Evolutionary conservation across 2,797 vertebrate species (phyloP), one percentile per base, ranked within the genome.

Genomic region (Paratrypauchen microcephalus): DNA sequence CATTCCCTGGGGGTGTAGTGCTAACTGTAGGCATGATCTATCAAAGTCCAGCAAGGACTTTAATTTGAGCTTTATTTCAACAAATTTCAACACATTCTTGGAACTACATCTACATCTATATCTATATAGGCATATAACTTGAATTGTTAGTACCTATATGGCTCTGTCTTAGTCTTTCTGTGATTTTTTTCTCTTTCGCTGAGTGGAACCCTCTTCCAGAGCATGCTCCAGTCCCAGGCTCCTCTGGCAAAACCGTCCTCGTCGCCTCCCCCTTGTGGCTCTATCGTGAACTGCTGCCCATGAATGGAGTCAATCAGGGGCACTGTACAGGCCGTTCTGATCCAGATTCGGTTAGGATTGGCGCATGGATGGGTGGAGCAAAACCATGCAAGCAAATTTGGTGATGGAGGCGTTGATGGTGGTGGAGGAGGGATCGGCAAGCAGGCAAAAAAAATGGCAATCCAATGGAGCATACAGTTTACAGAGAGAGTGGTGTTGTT

Each of bases 211-310:
- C 98, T 96, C 93, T 99, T 99, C 98, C 98, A 99, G 87, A 99
- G 95, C 96, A 99, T 97, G 94, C 96, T 99, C 98, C 98, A 99
- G 88, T 99, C 96, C 98, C 98, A 99, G 63, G 97, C 98, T 92
- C 98, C 98, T 94, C 97, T 95, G 93, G 97, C 98, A 90, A 94
- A 97, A 93, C 95, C 96, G 90, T 97, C 93, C 92, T 95, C 78
- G 83, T 99, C 96, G 90, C 98, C 97, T 91, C 97, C 97, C 86
- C 95, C 97, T 94, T 99, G 98, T 12, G 95, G 79, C n/a, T 96
- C 79, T 84, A 99, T 91, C 87, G 70, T 81, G 92, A 89, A 99
- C 79, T 73, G 93, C 94, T 98, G 93, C 91, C 97, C 97, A 13
- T 94, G 93, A 94, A 99, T 95, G 93, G 96, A 95, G 94, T 99